Evolutionary conservation across 2,113 vertebrate genomes (phyloP).

Genomic region (Danio rerio): DNA sequence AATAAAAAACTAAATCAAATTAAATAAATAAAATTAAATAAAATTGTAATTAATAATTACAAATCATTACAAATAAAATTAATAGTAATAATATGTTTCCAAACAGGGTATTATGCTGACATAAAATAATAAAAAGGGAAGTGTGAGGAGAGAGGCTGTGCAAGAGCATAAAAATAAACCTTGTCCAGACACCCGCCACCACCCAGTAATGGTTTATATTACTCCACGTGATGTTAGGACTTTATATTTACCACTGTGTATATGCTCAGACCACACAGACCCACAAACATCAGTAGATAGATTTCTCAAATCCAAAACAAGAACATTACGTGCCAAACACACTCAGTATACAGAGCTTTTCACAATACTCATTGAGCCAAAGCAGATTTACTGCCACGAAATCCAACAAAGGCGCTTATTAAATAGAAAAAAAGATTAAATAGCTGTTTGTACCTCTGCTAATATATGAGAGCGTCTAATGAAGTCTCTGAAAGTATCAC

Average conservation of each 20-base stretch:
- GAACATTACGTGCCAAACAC: background rate
- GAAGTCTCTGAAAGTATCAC: background rate
- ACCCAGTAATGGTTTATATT: background rate
- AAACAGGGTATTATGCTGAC: background rate
- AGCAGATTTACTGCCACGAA: background rate
- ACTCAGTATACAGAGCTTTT: background rate
- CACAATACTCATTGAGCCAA: background rate
- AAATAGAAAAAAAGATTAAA: background rate
- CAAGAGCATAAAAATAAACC: constrained; percentile 4
- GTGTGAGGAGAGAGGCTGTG: background rate
- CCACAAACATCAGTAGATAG: background rate
- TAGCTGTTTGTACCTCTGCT: background rate
- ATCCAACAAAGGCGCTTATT: background rate
- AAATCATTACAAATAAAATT: background rate
- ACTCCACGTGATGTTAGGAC: constrained; percentile 1
- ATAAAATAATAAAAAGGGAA: background rate
- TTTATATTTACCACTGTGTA: constrained; percentile 1
- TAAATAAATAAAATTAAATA: no score
- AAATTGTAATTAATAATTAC: no score
- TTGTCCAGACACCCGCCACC: constrained; percentile 7
- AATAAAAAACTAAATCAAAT: background rate
- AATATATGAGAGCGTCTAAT: background rate
- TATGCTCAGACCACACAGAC: background rate
- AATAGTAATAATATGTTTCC: background rate
- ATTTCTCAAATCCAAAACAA: background rate